Percentiles rank a stretch among this genome's conserved stretches.
These are phyloP conservation scores for Brachyptera risi DNA, from an alignment of 2,888 invertebrate genomes.

Conservation along the genomic window DNA sequence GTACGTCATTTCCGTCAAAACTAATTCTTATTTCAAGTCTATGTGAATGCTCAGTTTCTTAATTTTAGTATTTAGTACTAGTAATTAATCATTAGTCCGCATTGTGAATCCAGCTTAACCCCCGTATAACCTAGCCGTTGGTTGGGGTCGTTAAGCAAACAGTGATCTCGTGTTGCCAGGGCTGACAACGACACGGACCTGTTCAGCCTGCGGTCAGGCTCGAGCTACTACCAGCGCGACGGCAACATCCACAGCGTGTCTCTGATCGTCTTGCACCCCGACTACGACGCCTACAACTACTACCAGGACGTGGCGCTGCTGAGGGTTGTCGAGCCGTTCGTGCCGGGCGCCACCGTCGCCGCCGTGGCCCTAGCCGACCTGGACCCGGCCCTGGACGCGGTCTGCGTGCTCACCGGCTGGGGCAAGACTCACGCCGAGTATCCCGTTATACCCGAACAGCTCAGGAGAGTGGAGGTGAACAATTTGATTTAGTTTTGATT, in stretches of 20 bases:
- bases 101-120: too few species aligned
- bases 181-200: constrained; percentile 3
- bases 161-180: neutral
- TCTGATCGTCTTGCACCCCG: neutral
- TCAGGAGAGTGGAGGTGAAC: neutral
- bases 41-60: too few species aligned
- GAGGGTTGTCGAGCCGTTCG: neutral
- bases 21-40: too few species aligned
- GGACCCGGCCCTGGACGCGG: neutral
- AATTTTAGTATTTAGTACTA: too few species aligned
- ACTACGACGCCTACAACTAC: neutral
- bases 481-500: too few species aligned
- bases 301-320: neutral
- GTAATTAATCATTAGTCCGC: too few species aligned
- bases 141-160: neutral
- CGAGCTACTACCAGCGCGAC: neutral
- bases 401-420: neutral
- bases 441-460: neutral
- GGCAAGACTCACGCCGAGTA: neutral
- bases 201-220: neutral
- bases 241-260: neutral
- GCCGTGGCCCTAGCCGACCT: neutral
- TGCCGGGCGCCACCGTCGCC: neutral
- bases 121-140: too few species aligned
- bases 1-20: too few species aligned